A percentile compares a stretch with the other conserved stretches of the same genome.
These are phyloP conservation scores for Mormyrus lacerda DNA, from an alignment of 2,113 vertebrate genomes.

Conservation along the genomic window DNA sequence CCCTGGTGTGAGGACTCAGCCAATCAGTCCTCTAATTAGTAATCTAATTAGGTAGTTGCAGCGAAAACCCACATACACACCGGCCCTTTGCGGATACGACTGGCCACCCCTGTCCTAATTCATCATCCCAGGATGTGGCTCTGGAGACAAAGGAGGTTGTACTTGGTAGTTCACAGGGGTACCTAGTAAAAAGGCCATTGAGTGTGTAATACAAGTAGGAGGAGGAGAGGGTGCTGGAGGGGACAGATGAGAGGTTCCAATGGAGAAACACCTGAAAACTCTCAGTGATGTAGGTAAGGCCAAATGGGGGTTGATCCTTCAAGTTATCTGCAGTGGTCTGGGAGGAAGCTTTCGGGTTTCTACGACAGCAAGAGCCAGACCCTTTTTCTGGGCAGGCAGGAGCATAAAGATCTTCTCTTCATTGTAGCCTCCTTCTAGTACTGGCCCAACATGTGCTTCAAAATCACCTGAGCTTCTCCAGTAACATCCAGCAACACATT, in stretches of 20 bases:
- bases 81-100: no score
- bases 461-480: neutral
- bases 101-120: no score
- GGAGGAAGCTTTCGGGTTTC: neutral
- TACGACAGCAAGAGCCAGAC: neutral
- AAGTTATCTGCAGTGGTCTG: neutral
- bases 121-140: neutral
- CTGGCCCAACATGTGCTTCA: neutral
- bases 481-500: neutral
- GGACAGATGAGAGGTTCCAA: neutral
- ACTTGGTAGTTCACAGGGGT: neutral
- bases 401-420: neutral
- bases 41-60: no score
- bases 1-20: no score
- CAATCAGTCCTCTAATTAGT: no score
- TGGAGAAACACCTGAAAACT: neutral
- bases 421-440: neutral
- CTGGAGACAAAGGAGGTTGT: neutral
- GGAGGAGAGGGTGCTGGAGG: neutral
- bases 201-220: neutral
- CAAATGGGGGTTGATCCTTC: neutral
- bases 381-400: neutral
- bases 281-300: neutral
- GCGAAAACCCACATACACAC: no score
- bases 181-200: neutral